Conservation (phyloP, 2,797 vertebrate genomes). For the Prionace glauca region DNA sequence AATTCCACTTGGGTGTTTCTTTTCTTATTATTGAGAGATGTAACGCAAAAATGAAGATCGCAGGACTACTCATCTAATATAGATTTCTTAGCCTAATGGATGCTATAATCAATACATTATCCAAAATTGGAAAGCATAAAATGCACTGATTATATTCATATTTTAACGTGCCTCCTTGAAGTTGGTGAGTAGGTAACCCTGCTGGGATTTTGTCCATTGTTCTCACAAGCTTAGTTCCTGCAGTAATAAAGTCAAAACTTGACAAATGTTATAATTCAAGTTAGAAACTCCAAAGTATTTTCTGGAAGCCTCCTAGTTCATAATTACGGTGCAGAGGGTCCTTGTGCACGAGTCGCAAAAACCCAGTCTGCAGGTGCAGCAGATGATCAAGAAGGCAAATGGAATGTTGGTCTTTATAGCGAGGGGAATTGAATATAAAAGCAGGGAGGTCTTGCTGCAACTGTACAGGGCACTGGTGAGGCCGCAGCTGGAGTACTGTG, state of each 20-base stretch:
- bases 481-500: too few species aligned
- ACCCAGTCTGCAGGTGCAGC: too few species aligned
- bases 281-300: too few species aligned
- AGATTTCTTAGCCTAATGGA: neutral
- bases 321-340: too few species aligned
- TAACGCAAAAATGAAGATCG: neutral
- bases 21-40: neutral
- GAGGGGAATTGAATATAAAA: too few species aligned
- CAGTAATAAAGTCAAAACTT: neutral
- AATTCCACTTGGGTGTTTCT: neutral
- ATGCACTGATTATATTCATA: neutral
- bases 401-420: too few species aligned
- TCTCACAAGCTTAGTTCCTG: neutral
- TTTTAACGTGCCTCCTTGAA: neutral
- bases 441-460: too few species aligned
- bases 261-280: neutral
- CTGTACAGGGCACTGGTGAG: too few species aligned
- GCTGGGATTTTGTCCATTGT: neutral
- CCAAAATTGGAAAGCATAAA: neutral
- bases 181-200: neutral
- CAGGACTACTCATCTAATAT: neutral
- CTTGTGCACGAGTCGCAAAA: too few species aligned
- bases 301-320: too few species aligned
- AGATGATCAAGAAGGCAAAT: too few species aligned
- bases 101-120: neutral